Evolutionary conservation across 2,797 vertebrate species (phyloP).

Genomic region (Phoeniculus purpureus): DNA sequence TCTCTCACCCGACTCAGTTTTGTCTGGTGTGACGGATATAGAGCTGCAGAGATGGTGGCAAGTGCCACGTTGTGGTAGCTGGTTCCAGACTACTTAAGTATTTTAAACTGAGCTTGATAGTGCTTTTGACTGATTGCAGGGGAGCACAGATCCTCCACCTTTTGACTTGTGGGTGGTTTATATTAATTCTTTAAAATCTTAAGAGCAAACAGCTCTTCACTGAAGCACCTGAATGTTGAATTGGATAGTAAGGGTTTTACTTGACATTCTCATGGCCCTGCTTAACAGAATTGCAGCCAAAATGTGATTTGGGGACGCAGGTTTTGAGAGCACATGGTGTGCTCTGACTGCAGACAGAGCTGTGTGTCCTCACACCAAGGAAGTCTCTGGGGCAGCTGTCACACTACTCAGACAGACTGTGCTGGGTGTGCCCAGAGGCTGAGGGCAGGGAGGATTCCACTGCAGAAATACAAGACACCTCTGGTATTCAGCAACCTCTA

Average conservation of each 20-base stretch:
- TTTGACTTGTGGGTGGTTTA: background rate
- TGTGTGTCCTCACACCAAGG: too few species aligned
- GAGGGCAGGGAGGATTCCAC: background rate
- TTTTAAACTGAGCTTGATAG: background rate
- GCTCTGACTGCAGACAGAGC: too few species aligned
- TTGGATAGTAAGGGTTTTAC: too few species aligned
- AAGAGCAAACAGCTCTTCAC: background rate
- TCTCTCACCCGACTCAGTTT: background rate
- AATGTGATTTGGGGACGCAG: too few species aligned
- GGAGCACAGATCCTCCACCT: background rate
- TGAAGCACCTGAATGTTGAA: background rate
- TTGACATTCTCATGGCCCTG: too few species aligned
- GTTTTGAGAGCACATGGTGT: too few species aligned
- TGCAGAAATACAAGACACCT: background rate
- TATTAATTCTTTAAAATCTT: background rate
- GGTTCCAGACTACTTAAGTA: background rate
- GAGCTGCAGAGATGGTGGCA: background rate
- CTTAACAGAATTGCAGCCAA: too few species aligned
- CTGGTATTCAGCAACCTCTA: background rate
- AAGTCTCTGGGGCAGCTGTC: background rate
- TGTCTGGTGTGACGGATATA: background rate
- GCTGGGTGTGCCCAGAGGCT: background rate
- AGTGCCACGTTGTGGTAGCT: background rate
- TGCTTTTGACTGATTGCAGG: background rate
- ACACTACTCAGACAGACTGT: accelerated